Percentiles rank a stretch among this genome's conserved stretches.
Conservation (phyloP, 2,797 vertebrate species). For the Pygocentrus nattereri region DNA sequence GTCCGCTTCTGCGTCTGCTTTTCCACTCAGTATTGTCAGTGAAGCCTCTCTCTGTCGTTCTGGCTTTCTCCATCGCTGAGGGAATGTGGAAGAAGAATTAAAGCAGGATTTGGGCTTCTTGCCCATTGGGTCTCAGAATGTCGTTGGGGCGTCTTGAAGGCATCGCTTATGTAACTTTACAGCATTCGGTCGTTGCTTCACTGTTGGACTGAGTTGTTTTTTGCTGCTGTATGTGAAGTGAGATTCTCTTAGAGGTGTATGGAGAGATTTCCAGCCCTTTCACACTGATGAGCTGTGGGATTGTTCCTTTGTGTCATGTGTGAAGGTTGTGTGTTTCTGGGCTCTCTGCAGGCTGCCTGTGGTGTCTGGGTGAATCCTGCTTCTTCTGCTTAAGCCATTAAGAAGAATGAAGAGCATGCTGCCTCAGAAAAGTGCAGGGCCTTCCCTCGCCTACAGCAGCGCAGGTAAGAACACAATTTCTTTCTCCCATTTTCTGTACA, state of each 20-base stretch:
- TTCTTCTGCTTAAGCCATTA: conserved; percentile 60
- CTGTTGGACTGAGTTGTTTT: not conserved
- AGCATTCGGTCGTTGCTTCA: not conserved
- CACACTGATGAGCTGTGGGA: not conserved
- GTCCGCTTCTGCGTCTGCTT: conserved; percentile 68
- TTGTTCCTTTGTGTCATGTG: not conserved
- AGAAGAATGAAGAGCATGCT: conserved; percentile 80
- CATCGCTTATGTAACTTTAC: conserved; percentile 2
- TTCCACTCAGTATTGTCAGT: conserved; percentile 62
- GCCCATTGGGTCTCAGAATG: not conserved
- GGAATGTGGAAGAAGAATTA: conserved; percentile 41
- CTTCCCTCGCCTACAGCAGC: conserved; percentile 73
- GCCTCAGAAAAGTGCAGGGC: conserved; percentile 79
- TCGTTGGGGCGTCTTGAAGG: not conserved
- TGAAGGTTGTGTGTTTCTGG: conserved; percentile 21
- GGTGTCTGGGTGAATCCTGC: conserved; percentile 64
- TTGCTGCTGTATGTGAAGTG: not conserved
- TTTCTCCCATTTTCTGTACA: not conserved
- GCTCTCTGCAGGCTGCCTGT: conserved; percentile 49
- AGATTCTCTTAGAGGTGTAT: too few relatives aligned
- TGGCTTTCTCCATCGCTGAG: not conserved
- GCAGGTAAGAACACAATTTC: conserved; percentile 74
- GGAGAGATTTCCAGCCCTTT: not conserved
- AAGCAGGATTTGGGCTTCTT: conserved; percentile 18
- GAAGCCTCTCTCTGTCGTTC: not conserved